Conservation (phyloP, 2,888 invertebrate genomes). For the Tanytarsus gracilentus region DNA sequence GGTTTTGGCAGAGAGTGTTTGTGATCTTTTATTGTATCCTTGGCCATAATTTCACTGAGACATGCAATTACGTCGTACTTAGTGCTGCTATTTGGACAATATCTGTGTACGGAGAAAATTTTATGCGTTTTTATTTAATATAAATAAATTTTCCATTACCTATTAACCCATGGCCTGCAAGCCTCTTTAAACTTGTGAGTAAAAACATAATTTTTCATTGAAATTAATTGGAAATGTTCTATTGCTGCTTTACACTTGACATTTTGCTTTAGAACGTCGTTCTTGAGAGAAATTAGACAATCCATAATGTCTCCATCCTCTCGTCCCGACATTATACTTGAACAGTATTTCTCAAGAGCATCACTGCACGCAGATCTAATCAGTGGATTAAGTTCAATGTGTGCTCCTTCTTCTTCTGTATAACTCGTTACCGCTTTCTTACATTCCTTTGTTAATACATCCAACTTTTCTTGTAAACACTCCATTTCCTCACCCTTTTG, state of each 20-base stretch:
- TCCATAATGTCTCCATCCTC: slow-evolving; percentile 88
- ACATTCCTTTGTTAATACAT: slow-evolving; percentile 59
- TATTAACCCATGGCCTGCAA: slow-evolving; percentile 68
- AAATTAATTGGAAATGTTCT: slow-evolving; percentile 93
- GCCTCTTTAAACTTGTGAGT: slow-evolving; percentile 91
- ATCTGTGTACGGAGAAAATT: slow-evolving; percentile 38
- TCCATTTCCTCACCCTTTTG: slow-evolving; percentile 84
- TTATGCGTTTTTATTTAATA: not conserved
- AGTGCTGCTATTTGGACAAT: slow-evolving; percentile 59
- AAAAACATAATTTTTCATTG: slow-evolving; percentile 87
- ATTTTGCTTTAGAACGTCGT: slow-evolving; percentile 68
- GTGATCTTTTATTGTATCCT: slow-evolving; percentile 69
- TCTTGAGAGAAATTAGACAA: slow-evolving; percentile 86
- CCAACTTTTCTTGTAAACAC: slow-evolving; percentile 81
- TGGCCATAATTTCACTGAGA: slow-evolving; percentile 75
- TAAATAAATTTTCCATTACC: slow-evolving; percentile 35
- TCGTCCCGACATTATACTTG: slow-evolving; percentile 55
- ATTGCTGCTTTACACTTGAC: slow-evolving; percentile 83
- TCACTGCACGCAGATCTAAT: slow-evolving; percentile 73
- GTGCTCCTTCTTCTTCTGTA: slow-evolving; percentile 82
- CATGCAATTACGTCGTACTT: slow-evolving; percentile 60
- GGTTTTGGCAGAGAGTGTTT: slow-evolving; percentile 76
- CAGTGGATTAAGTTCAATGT: slow-evolving; percentile 81
- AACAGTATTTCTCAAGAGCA: slow-evolving; percentile 69
- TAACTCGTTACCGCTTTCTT: slow-evolving; percentile 65